Percentiles rank a stretch among this genome's conserved stretches.
Evolutionary conservation across 2,797 vertebrate species (phyloP).

Genomic region (Hapalemur alaotrensis): DNA sequence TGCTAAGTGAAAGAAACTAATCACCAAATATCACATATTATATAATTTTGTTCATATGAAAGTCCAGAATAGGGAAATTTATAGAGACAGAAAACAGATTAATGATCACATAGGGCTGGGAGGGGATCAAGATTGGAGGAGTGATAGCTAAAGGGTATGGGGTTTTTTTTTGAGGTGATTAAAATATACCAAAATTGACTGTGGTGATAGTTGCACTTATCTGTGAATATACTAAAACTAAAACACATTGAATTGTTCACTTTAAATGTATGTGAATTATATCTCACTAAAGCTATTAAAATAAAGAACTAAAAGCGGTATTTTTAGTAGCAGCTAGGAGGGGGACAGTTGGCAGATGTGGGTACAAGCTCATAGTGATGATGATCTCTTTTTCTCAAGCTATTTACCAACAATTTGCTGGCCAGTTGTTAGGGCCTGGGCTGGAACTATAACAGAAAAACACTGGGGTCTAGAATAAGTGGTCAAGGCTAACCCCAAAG

Average conservation of each 20-base stretch:
- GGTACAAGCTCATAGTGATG: background rate
- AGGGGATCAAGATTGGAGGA: background rate
- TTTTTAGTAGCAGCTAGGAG: background rate
- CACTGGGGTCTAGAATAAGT: background rate
- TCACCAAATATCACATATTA: background rate
- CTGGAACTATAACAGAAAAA: background rate
- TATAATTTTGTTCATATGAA: background rate
- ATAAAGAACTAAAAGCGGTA: background rate
- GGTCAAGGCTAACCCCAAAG: background rate
- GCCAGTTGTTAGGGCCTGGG: background rate
- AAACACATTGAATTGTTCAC: no score
- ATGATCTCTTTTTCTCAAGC: background rate
- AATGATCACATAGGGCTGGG: background rate
- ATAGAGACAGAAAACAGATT: slow-evolving; percentile 2
- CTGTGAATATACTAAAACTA: background rate
- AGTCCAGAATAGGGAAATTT: background rate
- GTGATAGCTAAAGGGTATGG: background rate
- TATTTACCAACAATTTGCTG: slow-evolving; percentile 20
- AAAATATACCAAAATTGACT: background rate
- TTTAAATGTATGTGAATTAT: background rate
- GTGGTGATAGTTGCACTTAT: background rate
- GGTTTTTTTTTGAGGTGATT: background rate
- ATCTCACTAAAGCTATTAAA: background rate
- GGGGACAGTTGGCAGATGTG: background rate
- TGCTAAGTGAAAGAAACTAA: background rate